A percentile compares a stretch with the other conserved stretches of the same genome.
These are phyloP conservation scores for Chaetodon trifascialis DNA, from an alignment of 2,113 vertebrate species.

Conservation along the genomic window DNA sequence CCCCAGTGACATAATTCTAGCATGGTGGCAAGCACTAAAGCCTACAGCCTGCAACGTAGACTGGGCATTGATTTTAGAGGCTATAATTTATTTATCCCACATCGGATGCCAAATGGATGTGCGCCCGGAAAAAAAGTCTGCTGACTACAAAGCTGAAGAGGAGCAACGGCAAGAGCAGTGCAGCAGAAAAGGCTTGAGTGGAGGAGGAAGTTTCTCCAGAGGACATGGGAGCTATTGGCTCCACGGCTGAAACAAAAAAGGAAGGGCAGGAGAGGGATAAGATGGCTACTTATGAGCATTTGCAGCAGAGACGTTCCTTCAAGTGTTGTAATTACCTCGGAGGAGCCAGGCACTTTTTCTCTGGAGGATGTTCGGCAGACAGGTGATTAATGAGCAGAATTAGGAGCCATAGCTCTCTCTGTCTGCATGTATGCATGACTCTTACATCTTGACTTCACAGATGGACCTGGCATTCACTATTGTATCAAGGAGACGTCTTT, in stretches of 20 bases:
- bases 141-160: conserved; percentile 66
- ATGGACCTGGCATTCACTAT: conserved; percentile 54
- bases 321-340: conserved; percentile 70
- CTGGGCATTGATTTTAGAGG: conserved; percentile 69
- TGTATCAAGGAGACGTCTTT: conserved; percentile 58
- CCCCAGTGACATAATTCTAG: conserved; percentile 16
- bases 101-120: conserved; percentile 70
- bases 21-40: conserved; percentile 46
- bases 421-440: conserved; percentile 56
- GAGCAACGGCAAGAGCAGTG: conserved; percentile 15
- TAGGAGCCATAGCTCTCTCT: conserved; percentile 59
- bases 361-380: conserved; percentile 61
- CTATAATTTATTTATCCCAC: conserved; percentile 70
- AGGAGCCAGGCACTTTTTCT: conserved; percentile 52
- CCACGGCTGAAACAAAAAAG: background rate
- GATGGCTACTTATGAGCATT: conserved; percentile 69
- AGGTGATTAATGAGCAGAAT: conserved; percentile 78
- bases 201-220: conserved; percentile 39
- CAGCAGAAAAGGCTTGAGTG: conserved; percentile 25
- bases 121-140: conserved; percentile 56
- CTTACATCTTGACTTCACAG: conserved; percentile 54
- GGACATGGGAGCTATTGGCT: conserved; percentile 37
- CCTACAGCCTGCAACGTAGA: conserved; percentile 57
- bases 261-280: conserved; percentile 54
- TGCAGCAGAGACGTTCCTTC: conserved; percentile 55